phyloP scores from a whole-genome alignment of 2,888 invertebrate species.

The Drosophila rubida region DNA sequence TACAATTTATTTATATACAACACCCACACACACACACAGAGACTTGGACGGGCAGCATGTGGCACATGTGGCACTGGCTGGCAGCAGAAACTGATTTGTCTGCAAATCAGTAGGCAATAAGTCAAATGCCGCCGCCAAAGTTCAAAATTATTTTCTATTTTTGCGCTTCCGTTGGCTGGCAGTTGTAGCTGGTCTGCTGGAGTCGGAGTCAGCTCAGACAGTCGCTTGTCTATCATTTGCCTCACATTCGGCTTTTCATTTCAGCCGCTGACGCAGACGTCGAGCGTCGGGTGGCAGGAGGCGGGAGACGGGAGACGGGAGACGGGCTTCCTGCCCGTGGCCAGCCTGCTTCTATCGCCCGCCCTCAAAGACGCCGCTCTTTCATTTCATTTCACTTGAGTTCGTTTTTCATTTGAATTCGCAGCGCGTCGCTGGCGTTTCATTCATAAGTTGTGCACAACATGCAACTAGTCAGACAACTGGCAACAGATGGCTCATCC shows the following conservation, averaged over 20 bases:
- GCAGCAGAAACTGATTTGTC: slow-evolving; percentile 69
- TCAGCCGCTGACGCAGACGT: slow-evolving; percentile 72
- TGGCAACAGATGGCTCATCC: slow-evolving; percentile 58
- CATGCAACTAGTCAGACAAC: slow-evolving; percentile 37
- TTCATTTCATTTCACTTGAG: slow-evolving; percentile 54
- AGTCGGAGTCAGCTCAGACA: slow-evolving; percentile 57
- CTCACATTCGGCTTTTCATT: slow-evolving; percentile 77
- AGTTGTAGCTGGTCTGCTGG: slow-evolving; percentile 1
- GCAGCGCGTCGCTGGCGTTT: slow-evolving; percentile 27
- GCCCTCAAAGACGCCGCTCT: slow-evolving; percentile 71
- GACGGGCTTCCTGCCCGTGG: slow-evolving; percentile 42
- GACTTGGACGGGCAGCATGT: slow-evolving; percentile 34
- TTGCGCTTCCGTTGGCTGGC: slow-evolving; percentile 71
- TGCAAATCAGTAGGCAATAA: slow-evolving; percentile 81
- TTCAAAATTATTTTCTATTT: slow-evolving; percentile 74
- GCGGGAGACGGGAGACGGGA: slow-evolving; percentile 5
- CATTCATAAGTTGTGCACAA: slow-evolving; percentile 58
- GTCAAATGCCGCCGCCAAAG: slow-evolving; percentile 79
- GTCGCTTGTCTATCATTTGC: slow-evolving; percentile 78
- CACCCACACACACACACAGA: slow-evolving; percentile 64
- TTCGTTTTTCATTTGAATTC: slow-evolving; percentile 33
- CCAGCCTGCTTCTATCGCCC: slow-evolving; percentile 7
- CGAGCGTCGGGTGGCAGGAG: slow-evolving; percentile 20
- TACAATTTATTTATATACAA: slow-evolving; percentile 81
- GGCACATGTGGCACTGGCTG: slow-evolving; percentile 48